These are phyloP conservation scores for Himalopsyche anomala DNA, from an alignment of 2,888 invertebrate species.

Conservation along the genomic window DNA sequence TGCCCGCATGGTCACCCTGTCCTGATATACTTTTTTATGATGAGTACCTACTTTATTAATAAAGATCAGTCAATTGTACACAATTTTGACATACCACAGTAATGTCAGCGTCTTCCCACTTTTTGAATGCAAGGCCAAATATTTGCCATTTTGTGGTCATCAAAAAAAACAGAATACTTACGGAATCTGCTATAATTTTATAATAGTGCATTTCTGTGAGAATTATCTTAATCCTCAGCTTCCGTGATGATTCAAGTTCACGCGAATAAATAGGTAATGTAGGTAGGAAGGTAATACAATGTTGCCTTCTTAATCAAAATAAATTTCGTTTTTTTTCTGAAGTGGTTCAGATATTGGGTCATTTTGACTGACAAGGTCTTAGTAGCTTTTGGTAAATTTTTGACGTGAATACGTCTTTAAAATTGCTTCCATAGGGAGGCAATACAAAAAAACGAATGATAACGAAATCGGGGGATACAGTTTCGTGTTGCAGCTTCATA, in stretches of 20 bases:
- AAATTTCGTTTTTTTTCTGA: neutral
- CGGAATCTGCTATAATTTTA: constrained; percentile 12
- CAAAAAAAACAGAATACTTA: constrained; percentile 12
- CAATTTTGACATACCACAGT: constrained; percentile 7
- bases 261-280: neutral
- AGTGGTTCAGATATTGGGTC: neutral
- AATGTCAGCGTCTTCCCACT: constrained; percentile 11
- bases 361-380: neutral
- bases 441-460: too few relatives aligned
- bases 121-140: constrained; percentile 31
- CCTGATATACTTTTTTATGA: neutral
- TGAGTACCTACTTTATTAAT: neutral
- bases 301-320: neutral
- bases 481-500: too few relatives aligned
- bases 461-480: too few relatives aligned
- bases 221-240: neutral
- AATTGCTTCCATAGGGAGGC: too few relatives aligned
- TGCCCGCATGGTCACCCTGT: neutral
- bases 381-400: neutral
- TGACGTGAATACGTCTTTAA: too few relatives aligned
- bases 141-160: constrained; percentile 40
- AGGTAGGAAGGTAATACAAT: neutral
- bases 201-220: constrained; percentile 30
- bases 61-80: constrained; percentile 22
- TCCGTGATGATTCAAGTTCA: constrained; percentile 13